Evolutionary conservation across 1,140 invertebrate species (phyloP).

Genomic region (Phortica variegata): DNA sequence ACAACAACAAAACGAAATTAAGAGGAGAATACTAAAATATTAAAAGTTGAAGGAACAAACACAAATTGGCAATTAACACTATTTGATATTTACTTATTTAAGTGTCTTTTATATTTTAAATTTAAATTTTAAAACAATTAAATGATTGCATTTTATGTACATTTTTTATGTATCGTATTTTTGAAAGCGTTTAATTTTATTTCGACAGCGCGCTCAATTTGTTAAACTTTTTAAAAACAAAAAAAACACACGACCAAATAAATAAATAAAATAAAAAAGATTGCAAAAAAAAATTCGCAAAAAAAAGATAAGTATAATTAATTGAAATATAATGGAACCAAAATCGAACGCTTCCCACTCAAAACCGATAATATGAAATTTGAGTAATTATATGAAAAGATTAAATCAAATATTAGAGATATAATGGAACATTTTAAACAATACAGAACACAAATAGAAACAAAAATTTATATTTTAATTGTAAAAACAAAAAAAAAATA

Average conservation of each 20-base stretch:
- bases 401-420: slow-evolving; percentile 9
- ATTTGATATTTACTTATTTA: too few relatives aligned
- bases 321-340: slow-evolving; percentile 55
- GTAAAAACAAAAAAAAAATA: too few relatives aligned
- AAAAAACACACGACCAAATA: slow-evolving; percentile 15
- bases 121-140: too few relatives aligned
- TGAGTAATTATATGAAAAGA: slow-evolving; percentile 31
- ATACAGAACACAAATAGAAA: slow-evolving; percentile 3
- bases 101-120: too few relatives aligned
- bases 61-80: too few relatives aligned
- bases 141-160: slow-evolving; percentile 28
- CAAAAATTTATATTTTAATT: too few relatives aligned
- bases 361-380: slow-evolving; percentile 56
- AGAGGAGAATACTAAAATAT: too few relatives aligned
- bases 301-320: slow-evolving; percentile 27
- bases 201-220: too few relatives aligned
- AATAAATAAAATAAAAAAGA: not conserved
- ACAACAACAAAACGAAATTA: too few relatives aligned
- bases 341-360: slow-evolving; percentile 57
- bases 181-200: slow-evolving; percentile 54
- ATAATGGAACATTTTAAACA: slow-evolving; percentile 21
- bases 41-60: too few relatives aligned
- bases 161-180: slow-evolving; percentile 44
- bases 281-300: slow-evolving; percentile 1
- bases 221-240: slow-evolving; percentile 2